Conservation (phyloP, 2,888 invertebrate genomes). For the Cacoxenus indagator region DNA sequence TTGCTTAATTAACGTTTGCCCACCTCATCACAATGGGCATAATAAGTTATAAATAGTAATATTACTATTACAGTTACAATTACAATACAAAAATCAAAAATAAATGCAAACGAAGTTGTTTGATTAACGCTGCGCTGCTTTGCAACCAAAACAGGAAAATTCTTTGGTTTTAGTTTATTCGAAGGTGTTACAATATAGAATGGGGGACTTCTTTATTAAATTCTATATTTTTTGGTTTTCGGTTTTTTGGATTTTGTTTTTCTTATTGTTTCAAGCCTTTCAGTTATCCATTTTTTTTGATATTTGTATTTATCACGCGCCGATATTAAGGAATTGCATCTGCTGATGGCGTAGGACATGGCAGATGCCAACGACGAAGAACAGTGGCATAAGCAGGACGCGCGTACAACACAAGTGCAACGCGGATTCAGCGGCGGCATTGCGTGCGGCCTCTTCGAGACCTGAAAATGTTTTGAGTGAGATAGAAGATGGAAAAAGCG, state of each 20-base stretch:
- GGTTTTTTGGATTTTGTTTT: conserved; percentile 17
- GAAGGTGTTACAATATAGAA: too few species aligned
- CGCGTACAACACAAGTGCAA: conserved; percentile 5
- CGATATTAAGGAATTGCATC: not conserved
- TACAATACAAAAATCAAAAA: not conserved
- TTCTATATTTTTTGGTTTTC: not conserved
- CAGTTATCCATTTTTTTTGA: conserved; percentile 20
- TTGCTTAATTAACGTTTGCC: not conserved
- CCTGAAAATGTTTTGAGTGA: conserved; percentile 36
- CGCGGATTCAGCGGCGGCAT: conserved; percentile 35
- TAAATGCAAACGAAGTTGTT: not conserved
- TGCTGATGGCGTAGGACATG: conserved; percentile 21
- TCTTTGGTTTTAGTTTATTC: not conserved
- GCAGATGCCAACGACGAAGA: conserved; percentile 34
- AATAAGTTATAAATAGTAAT: not conserved
- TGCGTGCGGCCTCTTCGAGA: conserved; percentile 55
- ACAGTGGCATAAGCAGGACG: conserved; percentile 13
- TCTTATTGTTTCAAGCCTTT: conserved; percentile 16
- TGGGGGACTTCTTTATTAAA: not conserved
- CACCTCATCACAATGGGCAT: not conserved
- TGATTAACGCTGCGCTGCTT: not conserved
- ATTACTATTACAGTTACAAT: not conserved
- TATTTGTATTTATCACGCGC: conserved; percentile 53
- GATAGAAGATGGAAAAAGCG: not conserved
- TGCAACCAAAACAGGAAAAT: not conserved